These are phyloP conservation scores for Anniella stebbinsi DNA, from an alignment of 2,797 vertebrate species.

Conservation along the genomic window DNA sequence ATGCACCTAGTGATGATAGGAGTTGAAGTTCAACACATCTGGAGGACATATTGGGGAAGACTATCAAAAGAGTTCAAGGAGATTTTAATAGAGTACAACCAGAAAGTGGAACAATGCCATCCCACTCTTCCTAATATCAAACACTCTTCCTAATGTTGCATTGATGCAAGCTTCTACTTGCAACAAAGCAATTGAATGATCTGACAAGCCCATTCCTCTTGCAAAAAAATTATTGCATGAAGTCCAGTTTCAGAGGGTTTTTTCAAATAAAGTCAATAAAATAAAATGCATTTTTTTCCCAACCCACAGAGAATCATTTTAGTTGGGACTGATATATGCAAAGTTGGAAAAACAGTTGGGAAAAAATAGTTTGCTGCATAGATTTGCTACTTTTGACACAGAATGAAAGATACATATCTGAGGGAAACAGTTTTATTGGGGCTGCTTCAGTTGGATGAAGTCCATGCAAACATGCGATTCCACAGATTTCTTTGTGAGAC, in stretches of 20 bases:
- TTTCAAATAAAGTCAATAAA: not conserved
- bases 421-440: not conserved
- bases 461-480: not conserved
- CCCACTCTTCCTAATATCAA: not conserved
- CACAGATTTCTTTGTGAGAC: not conserved
- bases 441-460: constrained; percentile 3
- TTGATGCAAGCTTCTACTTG: not conserved
- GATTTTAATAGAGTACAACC: not conserved
- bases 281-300: not conserved
- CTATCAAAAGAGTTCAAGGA: not conserved
- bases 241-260: not conserved
- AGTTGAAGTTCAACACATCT: no score
- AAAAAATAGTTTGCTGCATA: not conserved
- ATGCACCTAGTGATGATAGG: no score
- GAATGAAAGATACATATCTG: not conserved
- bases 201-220: no score
- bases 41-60: no score
- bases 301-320: not conserved
- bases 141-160: no score
- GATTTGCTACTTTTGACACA: not conserved
- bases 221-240: not conserved
- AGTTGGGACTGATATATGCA: not conserved
- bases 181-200: not conserved
- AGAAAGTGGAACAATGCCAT: not conserved
- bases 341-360: no score